Base-by-base conservation (phyloP, 2,113 vertebrate species). In the Microtus pennsylvanicus region DNA sequence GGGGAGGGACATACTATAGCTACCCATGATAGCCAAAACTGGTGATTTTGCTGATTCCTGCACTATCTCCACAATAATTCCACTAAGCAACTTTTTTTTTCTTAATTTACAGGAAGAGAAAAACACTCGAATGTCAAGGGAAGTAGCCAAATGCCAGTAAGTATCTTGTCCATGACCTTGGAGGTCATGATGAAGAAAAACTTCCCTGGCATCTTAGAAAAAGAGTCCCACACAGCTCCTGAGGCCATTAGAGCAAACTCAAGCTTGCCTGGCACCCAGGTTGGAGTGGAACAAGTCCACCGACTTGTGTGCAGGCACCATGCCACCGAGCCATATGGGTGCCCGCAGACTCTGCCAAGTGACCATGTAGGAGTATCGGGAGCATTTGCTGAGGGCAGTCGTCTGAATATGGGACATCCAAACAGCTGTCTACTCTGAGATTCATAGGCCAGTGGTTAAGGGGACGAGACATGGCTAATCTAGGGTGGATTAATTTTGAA, bases 241-340 rank as follows among this genome's bases (percentile, higher is more conserved):
- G 72, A 96, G 35, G 92, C 90, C 75, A 58, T 90, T 35, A 96
- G 96, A 93, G 67, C 42, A 83, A 97, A 89, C 91, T 93, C 77
- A 58, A 89, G 96, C 58, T 94, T 50, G 91, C 87, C 94, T 97
- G 97, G 96, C 90, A 0, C 82, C 96, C 91, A 77, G 92, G 65
- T 93, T 95, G 96, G 95, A 69, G 69, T 52, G 94, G 97, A 98
- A 96, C 93, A 94, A 97, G 97, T 0, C 75, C 3, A 97, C 91
- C 97, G 97, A 91, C 94, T 42, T 97, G 95, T 82, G 80, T 97
- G 92, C 74, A 97, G 98, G 98, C 98, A 98, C 10, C 6, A 87
- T 95, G 98, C 98, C 98, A 98, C 97, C 2, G 70, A 94, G 98
- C 95, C 98, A 98, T 98, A 99, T 98, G 98, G 98, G 90, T 97